Percentiles rank a stretch among this genome's conserved stretches.
Conservation (phyloP, 2,888 invertebrate species). For the Watsonalla binaria region DNA sequence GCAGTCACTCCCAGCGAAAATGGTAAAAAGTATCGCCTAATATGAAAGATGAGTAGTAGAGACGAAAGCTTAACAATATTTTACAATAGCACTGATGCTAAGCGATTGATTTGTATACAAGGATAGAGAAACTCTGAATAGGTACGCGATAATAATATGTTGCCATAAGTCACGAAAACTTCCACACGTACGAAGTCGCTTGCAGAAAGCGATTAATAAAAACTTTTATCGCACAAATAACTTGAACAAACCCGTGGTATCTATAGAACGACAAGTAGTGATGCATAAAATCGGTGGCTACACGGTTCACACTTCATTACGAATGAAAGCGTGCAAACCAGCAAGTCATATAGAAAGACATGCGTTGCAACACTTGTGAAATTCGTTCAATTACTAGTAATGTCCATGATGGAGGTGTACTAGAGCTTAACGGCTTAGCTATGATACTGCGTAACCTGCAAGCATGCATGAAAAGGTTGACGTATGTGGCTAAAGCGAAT, state of each 20-base stretch:
- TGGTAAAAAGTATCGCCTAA: no score
- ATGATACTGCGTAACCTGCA: not conserved
- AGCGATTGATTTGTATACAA: no score
- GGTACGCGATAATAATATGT: no score
- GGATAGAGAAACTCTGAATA: no score
- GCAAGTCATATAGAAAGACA: conserved; percentile 28
- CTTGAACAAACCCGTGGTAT: not conserved
- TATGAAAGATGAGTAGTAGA: no score
- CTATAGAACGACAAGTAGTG: conserved; percentile 13
- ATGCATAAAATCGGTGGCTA: conserved; percentile 46
- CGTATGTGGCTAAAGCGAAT: no score
- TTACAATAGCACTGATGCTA: no score
- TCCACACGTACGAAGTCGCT: no score
- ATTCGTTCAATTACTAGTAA: conserved; percentile 15
- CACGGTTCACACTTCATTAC: conserved; percentile 45
- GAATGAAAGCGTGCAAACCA: conserved; percentile 53
- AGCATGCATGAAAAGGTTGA: not conserved
- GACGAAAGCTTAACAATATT: no score
- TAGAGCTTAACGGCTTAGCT: not conserved
- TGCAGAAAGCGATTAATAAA: no score
- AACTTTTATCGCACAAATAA: conserved; percentile 1
- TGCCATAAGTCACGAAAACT: no score
- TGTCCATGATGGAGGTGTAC: not conserved
- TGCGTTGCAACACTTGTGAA: conserved; percentile 25
- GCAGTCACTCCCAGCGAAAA: no score